A percentile compares a stretch with the other conserved stretches of the same genome.
phyloP scores from a whole-genome alignment of 2,888 invertebrate species.

The Apamea crenata region DNA sequence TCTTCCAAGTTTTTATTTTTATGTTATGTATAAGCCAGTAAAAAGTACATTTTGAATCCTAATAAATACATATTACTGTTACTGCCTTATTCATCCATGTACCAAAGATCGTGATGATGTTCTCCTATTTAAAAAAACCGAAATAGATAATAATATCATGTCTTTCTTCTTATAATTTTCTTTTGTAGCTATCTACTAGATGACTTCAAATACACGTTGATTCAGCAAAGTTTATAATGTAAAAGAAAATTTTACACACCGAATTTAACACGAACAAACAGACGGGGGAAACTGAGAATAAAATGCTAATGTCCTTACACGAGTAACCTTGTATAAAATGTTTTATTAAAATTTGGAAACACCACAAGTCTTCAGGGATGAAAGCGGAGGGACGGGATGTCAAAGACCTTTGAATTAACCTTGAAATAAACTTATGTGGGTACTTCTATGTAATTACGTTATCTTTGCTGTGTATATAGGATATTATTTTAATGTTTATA shows the following conservation, averaged over 20 bases:
- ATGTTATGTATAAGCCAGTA: background rate
- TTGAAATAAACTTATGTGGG: slow-evolving; percentile 33
- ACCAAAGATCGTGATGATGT: background rate
- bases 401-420: slow-evolving; percentile 48
- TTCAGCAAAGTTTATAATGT: background rate
- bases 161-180: too few species aligned
- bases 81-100: too few species aligned
- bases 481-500: background rate
- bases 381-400: slow-evolving; percentile 24
- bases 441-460: slow-evolving; percentile 9
- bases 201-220: slow-evolving; percentile 1
- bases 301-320: slow-evolving; percentile 47
- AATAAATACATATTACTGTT: background rate
- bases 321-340: slow-evolving; percentile 23
- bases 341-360: slow-evolving; percentile 53
- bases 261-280: slow-evolving; percentile 30
- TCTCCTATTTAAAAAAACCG: too few species aligned
- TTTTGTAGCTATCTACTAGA: background rate
- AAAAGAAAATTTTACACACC: slow-evolving; percentile 46
- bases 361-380: slow-evolving; percentile 48
- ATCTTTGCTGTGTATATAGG: background rate
- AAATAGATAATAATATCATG: background rate
- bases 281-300: slow-evolving; percentile 21
- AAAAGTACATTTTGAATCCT: background rate
- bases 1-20: background rate